Percentiles rank a stretch among this genome's conserved stretches.
phyloP scores from a whole-genome alignment of 2,113 vertebrate species.

The Alexandromys fortis region DNA sequence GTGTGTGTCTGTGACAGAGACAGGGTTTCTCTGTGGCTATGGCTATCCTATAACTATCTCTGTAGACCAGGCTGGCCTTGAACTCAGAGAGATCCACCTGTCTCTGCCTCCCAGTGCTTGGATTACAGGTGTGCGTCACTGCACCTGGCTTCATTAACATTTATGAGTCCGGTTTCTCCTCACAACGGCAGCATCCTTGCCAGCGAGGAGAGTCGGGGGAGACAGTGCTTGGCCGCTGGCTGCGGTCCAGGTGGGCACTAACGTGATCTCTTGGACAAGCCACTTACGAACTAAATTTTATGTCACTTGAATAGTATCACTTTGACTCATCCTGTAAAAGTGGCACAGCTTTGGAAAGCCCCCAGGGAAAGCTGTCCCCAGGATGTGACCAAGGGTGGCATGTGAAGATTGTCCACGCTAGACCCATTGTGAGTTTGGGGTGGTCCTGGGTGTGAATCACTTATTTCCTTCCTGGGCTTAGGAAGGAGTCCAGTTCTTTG shows the following conservation, averaged over 20 bases:
- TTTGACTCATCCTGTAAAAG: neutral
- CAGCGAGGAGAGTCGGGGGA: neutral
- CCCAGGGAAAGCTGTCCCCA: neutral
- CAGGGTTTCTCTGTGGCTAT: neutral
- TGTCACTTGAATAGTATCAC: rapidly evolving
- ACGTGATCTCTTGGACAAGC: neutral
- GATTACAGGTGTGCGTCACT: neutral
- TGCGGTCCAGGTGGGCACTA: rapidly evolving
- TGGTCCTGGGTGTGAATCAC: too few relatives aligned
- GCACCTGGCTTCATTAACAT: neutral
- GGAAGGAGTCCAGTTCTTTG: neutral
- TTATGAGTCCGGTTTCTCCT: neutral
- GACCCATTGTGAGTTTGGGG: neutral
- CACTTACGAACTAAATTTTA: neutral
- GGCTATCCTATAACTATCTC: neutral
- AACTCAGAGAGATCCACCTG: neutral
- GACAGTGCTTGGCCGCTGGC: neutral
- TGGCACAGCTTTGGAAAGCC: neutral
- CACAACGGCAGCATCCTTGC: rapidly evolving
- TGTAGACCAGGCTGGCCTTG: neutral
- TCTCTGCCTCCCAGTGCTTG: neutral
- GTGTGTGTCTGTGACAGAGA: neutral
- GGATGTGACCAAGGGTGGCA: neutral
- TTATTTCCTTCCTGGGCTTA: neutral
- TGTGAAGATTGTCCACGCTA: neutral